phyloP scores from a whole-genome alignment of 2,113 vertebrate genomes.

The Salvator merianae region DNA sequence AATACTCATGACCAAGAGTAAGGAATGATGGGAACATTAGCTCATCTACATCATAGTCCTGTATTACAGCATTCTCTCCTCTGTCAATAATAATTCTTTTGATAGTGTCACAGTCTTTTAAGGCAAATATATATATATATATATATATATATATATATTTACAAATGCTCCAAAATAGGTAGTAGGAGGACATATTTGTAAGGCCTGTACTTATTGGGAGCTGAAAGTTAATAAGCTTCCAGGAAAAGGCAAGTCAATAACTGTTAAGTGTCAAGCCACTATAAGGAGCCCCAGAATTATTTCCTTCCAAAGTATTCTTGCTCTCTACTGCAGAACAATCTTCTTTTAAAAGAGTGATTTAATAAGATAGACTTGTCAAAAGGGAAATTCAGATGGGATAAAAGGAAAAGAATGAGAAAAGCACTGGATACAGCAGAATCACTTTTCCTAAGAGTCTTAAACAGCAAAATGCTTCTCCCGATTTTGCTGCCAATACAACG shows the following conservation, averaged over 20 bases:
- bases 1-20: too few species aligned
- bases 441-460: neutral
- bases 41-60: too few species aligned
- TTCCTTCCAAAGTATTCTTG: neutral
- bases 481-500: neutral
- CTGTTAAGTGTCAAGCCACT: slow-evolving; percentile 20
- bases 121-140: too few species aligned
- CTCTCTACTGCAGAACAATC: neutral
- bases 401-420: neutral
- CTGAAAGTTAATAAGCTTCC: slow-evolving; percentile 41
- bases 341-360: neutral
- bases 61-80: too few species aligned
- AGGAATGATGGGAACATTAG: too few species aligned
- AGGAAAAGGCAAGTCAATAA: slow-evolving; percentile 38
- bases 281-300: slow-evolving; percentile 4
- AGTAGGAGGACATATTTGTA: neutral
- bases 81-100: too few species aligned
- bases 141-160: too few species aligned
- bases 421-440: neutral
- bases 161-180: too few species aligned
- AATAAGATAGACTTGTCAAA: neutral
- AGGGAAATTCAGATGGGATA: neutral
- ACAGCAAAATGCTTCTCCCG: neutral
- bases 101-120: slow-evolving; percentile 3
- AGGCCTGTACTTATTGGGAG: slow-evolving; percentile 22